phyloP scores from a whole-genome alignment of 1,140 invertebrate genomes.

The Eubasilissa regina region DNA sequence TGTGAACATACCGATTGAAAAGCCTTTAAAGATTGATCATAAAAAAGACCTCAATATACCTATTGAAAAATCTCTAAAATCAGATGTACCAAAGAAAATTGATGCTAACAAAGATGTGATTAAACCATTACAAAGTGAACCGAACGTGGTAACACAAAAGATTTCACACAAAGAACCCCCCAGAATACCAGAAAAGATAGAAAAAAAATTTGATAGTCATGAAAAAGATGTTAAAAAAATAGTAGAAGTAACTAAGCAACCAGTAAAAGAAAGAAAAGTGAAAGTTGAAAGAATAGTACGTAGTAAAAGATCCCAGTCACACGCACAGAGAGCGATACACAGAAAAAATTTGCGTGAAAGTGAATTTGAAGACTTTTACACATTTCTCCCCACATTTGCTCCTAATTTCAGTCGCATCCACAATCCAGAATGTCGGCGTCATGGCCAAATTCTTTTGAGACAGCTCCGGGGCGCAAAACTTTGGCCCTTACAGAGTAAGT shows the following conservation, averaged over 20 bases:
- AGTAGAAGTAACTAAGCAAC: slow-evolving; percentile 42
- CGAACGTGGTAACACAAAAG: slow-evolving; percentile 25
- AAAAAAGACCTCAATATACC: not conserved
- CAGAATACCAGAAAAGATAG: slow-evolving; percentile 14
- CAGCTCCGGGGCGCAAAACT: slow-evolving; percentile 78
- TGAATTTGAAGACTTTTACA: slow-evolving; percentile 73
- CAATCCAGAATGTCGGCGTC: slow-evolving; percentile 77
- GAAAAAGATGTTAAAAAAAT: slow-evolving; percentile 37
- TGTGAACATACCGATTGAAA: slow-evolving; percentile 7
- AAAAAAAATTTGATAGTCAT: slow-evolving; percentile 25
- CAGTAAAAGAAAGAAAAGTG: slow-evolving; percentile 45
- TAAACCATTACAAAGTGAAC: not conserved
- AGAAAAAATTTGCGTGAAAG: slow-evolving; percentile 67
- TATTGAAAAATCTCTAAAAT: slow-evolving; percentile 13
- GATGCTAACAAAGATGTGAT: not conserved
- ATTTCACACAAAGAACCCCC: slow-evolving; percentile 9
- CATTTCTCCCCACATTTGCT: slow-evolving; percentile 77
- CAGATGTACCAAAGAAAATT: slow-evolving; percentile 25
- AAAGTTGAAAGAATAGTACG: slow-evolving; percentile 39
- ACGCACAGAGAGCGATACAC: slow-evolving; percentile 63
- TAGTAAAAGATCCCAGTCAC: slow-evolving; percentile 59
- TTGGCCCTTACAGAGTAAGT: slow-evolving; percentile 81
- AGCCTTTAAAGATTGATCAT: slow-evolving; percentile 3
- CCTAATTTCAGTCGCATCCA: slow-evolving; percentile 77
- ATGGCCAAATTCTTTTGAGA: slow-evolving; percentile 77